Base-by-base conservation (phyloP, 2,797 vertebrate species). In the Paedocypris micromegethes region DNA sequence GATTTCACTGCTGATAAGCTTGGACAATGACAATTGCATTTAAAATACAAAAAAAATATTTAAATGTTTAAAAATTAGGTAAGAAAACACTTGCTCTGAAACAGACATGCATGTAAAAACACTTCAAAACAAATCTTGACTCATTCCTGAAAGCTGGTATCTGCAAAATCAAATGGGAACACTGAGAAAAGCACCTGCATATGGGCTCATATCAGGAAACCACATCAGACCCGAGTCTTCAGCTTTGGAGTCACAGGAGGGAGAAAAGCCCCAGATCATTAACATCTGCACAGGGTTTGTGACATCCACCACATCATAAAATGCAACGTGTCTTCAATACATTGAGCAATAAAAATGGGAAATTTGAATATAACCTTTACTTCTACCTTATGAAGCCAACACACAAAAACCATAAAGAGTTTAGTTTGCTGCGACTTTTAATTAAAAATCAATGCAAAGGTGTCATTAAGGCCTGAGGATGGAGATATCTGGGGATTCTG, bases 111-210 rank as follows among this genome's bases (percentile, higher is more conserved):
- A 5, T 7, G 66, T 38, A 23, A 63, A 66, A 44, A 7, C 5
- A 23, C 5, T 7, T 7, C 23, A 23, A 70, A 62, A 62, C 9
- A 2, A 46, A 56, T 40, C 53, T 53, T 52, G 72, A 66, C 72
- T 74, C 72, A 76, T 76, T 74, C 66, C 66, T 65, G 43, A 72
- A 50, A 72, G 42, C 23, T 40, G 49, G 60, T 70, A 76, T 74
- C 73, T 74, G 6, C 6, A 9, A 74, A 57, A 77, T 76, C 73
- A 72, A 66, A 45, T 50, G 44, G 45, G 64, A 68, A 61, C 72
- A 64, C 23, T 23, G 64, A 76, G 59, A 74, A 48, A 48, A 64
- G 72, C 76, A 80, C 73, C 78, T 80, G 78, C 76, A 80, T 77
- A 80, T 76, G 78, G 74, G 78, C 66, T 49, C 47, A 39, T 78